A percentile compares a stretch with the other conserved stretches of the same genome.
These are phyloP conservation scores for Musca domestica DNA, from an alignment of 1,140 invertebrate genomes.

Conservation along the genomic window DNA sequence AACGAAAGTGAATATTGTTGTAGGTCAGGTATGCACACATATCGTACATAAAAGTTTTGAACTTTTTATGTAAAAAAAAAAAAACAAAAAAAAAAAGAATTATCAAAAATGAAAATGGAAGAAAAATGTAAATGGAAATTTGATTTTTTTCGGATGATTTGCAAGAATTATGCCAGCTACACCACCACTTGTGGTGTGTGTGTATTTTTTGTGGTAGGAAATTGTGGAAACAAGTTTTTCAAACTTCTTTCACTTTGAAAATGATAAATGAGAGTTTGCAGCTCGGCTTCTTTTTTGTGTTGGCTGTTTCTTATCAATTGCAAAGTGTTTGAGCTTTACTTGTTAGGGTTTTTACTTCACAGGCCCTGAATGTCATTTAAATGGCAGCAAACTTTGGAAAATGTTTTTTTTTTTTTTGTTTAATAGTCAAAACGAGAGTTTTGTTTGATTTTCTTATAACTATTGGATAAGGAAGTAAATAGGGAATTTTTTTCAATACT, in stretches of 20 bases:
- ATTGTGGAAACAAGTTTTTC: conserved; percentile 2
- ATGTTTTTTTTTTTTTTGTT: no score
- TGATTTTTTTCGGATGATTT: background rate
- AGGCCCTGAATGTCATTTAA: no score
- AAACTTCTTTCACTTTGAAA: conserved; percentile 21
- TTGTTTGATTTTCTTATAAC: no score
- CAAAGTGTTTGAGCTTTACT: no score
- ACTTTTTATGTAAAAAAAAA: background rate
- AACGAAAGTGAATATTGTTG: conserved; percentile 8
- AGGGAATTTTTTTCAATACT: no score
- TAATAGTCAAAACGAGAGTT: no score
- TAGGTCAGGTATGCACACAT: conserved; percentile 4
- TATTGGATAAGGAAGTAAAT: no score
- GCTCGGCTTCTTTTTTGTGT: no score
- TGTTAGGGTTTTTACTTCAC: no score
- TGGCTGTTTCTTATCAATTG: no score
- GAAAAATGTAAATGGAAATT: background rate
- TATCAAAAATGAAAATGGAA: background rate
- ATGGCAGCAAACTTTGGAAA: no score
- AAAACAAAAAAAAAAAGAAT: conserved; percentile 8
- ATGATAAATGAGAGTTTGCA: conserved; percentile 51
- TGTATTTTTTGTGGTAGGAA: background rate
- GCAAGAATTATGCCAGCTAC: conserved; percentile 3
- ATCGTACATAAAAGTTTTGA: background rate
- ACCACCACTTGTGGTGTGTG: background rate